Evolutionary conservation across 2,797 vertebrate species (phyloP), one percentile per base, ranked within the genome.

Genomic region (Orestias chungarensis): DNA sequence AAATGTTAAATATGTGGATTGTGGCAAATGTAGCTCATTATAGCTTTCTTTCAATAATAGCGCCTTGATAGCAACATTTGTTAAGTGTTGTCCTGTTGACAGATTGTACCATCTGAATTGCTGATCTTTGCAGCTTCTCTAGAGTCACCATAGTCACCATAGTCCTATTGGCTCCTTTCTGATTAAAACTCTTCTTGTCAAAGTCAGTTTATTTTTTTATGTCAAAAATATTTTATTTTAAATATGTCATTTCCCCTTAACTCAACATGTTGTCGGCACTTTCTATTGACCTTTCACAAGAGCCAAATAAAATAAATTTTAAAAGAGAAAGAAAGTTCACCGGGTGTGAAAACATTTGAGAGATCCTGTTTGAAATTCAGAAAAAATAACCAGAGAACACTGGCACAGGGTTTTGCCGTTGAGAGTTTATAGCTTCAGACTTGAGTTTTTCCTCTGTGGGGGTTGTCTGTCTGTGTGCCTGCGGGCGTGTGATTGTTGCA

Each of bases 401-500:
- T 74, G 57, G 73, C 62, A 50, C 68, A 68, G 73, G 64, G 72
- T 66, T 66, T 47, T 33, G 68, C 66, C 17, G 6, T 40, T 52
- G 76, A 61, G 71, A 69, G 78, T 85, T 71, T 76, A 77, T 82
- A 77, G 75, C 77, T 73, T 78, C 27, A 62, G 50, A 76, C 81
- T 80, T 79, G 54, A 64, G 65, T 76, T 77, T 90, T 71, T 86
- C 71, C 50, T 87, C 80, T 70, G 71, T 74, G 68, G 80, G 71
- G 25, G 15, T 82, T 77, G 81, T 76, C 83, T 88, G 82, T 87
- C 83, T 76, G 73, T 86, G 79, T 72, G 91, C 86, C 85, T 85
- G 84, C 80, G 84, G 86, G 79, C 73, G 68, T 89, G 81, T 85
- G 87, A 91, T 84, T 86, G 87, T 90, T 88, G 90, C 85, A 71